A percentile compares a stretch with the other conserved stretches of the same genome.
Evolutionary conservation across 2,797 vertebrate genomes (phyloP).

Genomic region (Intellagama lesueurii): DNA sequence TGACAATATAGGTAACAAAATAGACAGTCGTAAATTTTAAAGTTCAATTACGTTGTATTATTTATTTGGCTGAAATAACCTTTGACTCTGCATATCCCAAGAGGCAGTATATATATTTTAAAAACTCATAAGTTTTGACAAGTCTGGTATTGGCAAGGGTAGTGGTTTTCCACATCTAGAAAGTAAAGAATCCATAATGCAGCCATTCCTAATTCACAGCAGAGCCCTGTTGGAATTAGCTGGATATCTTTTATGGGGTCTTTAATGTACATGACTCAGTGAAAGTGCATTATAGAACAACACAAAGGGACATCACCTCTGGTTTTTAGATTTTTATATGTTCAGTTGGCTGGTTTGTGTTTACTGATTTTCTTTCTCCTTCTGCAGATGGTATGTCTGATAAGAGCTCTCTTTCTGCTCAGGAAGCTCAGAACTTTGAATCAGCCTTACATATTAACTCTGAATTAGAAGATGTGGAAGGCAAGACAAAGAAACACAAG

Average conservation of each 20-base stretch:
- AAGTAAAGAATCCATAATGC: slow-evolving; percentile 44
- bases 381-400: slow-evolving; percentile 89
- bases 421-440: slow-evolving; percentile 87
- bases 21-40: slow-evolving; percentile 49
- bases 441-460: slow-evolving; percentile 79
- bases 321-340: slow-evolving; percentile 51
- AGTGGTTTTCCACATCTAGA: slow-evolving; percentile 32
- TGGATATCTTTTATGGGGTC: slow-evolving; percentile 47
- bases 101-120: slow-evolving; percentile 25
- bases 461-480: slow-evolving; percentile 81
- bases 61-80: slow-evolving; percentile 51
- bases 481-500: slow-evolving; percentile 88
- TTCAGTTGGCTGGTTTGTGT: slow-evolving; percentile 28
- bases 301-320: slow-evolving; percentile 40
- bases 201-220: slow-evolving; percentile 33
- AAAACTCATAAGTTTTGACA: slow-evolving; percentile 57
- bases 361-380: slow-evolving; percentile 63
- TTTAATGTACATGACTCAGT: slow-evolving; percentile 49
- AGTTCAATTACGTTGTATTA: slow-evolving; percentile 47
- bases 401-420: slow-evolving; percentile 87
- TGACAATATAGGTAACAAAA: neutral
- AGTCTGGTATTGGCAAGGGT: slow-evolving; percentile 47
- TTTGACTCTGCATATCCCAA: slow-evolving; percentile 51
- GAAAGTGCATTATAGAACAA: slow-evolving; percentile 27
- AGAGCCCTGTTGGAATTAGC: slow-evolving; percentile 42